Conservation (phyloP, 2,797 vertebrate genomes). For the Phalanger gymnotis region DNA sequence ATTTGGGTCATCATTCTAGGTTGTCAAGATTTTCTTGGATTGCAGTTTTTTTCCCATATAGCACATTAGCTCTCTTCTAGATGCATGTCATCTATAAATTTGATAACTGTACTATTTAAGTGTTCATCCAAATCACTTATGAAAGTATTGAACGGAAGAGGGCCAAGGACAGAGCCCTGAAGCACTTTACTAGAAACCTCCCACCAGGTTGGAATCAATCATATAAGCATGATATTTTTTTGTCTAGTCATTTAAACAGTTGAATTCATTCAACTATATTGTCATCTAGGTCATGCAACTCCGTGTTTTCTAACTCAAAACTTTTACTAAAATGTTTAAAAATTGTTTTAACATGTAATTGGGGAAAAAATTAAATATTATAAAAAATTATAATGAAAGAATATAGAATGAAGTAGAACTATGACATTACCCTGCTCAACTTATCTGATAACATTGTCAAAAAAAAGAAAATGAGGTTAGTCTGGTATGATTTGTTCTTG, state of each 20-base stretch:
- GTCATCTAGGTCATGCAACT: background rate
- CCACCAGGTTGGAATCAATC: background rate
- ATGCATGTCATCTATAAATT: background rate
- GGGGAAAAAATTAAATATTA: background rate
- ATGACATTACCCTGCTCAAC: background rate
- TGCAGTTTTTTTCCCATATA: background rate
- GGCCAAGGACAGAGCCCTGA: background rate
- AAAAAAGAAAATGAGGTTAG: background rate
- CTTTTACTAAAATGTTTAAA: background rate
- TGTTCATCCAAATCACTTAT: background rate
- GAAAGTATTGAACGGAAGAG: background rate
- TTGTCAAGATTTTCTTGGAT: too few species aligned
- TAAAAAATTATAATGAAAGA: background rate
- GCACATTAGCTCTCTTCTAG: background rate
- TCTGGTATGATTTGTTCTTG: background rate
- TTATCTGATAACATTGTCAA: background rate
- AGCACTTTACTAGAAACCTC: background rate
- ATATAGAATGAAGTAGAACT: background rate
- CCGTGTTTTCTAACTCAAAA: background rate
- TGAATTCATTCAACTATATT: background rate
- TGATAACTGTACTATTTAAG: background rate
- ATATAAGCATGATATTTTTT: background rate
- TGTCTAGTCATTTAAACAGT: background rate
- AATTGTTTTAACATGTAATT: background rate
- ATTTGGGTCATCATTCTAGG: background rate